These are phyloP conservation scores for Caenorhabditis plicata DNA, from an alignment of 2,888 invertebrate genomes.

Conservation along the genomic window DNA sequence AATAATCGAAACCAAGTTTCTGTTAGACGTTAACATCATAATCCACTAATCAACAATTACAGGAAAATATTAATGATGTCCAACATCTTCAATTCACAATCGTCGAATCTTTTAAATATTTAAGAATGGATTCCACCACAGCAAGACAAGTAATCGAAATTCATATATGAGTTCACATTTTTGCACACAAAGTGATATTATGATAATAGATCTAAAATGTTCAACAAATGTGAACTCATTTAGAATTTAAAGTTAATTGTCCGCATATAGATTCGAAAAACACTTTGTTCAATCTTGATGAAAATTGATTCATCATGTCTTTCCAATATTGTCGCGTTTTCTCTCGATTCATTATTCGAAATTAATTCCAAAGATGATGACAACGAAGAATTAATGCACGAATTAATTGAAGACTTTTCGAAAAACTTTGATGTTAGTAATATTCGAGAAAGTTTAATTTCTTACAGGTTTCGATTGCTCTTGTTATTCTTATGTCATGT, in stretches of 20 bases:
- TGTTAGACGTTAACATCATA: too few relatives aligned
- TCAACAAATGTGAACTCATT: neutral
- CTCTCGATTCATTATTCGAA: conserved; percentile 3
- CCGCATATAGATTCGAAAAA: conserved; percentile 12
- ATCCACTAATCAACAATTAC: conserved; percentile 4
- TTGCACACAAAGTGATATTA: too few relatives aligned
- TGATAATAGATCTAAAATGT: neutral
- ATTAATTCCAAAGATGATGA: conserved; percentile 7
- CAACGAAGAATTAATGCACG: conserved; percentile 10
- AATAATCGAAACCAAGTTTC: too few relatives aligned
- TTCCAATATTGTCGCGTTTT: conserved; percentile 7
- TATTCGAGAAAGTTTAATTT: neutral
- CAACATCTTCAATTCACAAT: conserved; percentile 8
- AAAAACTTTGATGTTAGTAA: conserved; percentile 12
- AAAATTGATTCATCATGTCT: conserved; percentile 13
- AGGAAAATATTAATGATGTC: conserved; percentile 1
- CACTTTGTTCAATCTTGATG: conserved; percentile 1
- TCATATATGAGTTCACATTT: too few relatives aligned
- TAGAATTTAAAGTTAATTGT: neutral
- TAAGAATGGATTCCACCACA: conserved; percentile 10
- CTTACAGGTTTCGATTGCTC: neutral
- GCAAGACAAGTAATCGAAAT: too few relatives aligned
- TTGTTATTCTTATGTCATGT: neutral
- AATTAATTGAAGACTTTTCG: conserved; percentile 14
- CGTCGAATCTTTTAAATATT: conserved; percentile 15